Base-by-base conservation (phyloP, 2,888 invertebrate genomes). In the Epinotia bilunana region DNA sequence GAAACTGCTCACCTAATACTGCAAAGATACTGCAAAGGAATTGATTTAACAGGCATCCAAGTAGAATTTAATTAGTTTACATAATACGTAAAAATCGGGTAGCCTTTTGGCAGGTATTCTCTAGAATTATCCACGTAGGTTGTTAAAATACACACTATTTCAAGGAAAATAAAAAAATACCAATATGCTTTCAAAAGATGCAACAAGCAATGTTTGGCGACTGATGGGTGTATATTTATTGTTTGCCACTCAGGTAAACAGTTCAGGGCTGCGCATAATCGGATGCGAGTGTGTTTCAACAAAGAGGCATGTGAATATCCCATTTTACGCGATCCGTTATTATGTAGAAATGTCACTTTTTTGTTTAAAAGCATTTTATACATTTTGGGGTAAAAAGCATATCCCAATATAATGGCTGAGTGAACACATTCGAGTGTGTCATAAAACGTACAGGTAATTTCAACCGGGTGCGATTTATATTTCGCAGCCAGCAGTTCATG, bases 391-490 rank as follows among this genome's bases (percentile, higher is more conserved):
- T 39, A 23, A 73, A 73, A 63, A 73, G n/a, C 16, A 63, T 5
- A 55, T 55, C 62, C 13, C 53, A 69, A 68, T 73, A 71, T 64
- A 33, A 70, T 39, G 70, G 39, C 70, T 60, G 60, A 70, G 63
- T 65, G 64, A 71, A 65, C 60, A 60, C 87, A 89, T 86, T 84
- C 85, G 83, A 85, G 88, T 85, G 84, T 88, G 84, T 88, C 87
- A 89, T 88, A 90, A 90, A 89, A 84, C 84, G 87, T 86, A 86
- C 85, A 87, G 87, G 87, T 90, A 90, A 90, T 90, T 91, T 87
- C 83, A 86, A 85, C 84, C 86, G 84, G 83, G 84, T 83, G 85
- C 88, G 88, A 88, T 90, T 91, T 91, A 90, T 89, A 88, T 87
- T 88, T 89, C 84, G 85, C 86, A 83, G 84, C 83, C 84, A 86